Base-by-base conservation (phyloP, 2,797 vertebrate species). In the Bufotes viridis region DNA sequence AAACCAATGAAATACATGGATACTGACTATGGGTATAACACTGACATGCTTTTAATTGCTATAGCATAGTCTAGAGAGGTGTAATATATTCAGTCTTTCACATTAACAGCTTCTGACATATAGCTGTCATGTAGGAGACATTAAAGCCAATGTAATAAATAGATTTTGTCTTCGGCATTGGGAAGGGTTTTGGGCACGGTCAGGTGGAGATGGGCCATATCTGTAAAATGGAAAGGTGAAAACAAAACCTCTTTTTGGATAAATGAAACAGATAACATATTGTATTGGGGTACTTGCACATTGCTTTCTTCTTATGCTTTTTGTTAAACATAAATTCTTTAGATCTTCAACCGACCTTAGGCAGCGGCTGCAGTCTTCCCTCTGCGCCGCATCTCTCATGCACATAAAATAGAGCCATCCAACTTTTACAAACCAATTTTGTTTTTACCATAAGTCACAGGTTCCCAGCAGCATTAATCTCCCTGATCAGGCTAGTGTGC, bases 401-500 rank as follows among this genome's bases (percentile, higher is more conserved):
- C 49, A 81, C 78, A 57, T 42, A n/a, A 76, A 53, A 86, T 78
- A 81, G 85, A 89, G 78, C 78, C 7, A 90, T 88, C 89, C 90
- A 82, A 75, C 65, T 94, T 94, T 91, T 84, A 88, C 78, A 24
- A 81, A 92, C 61, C 89, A 20, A 85, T 87, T 80, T 91, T 85
- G 90, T 90, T 90, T 90, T 89, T 89, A 88, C 84, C 81, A 84
- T 60, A 86, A 90, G 80, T 89, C 90, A 90, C 90, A 90, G 34
- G 90, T 92, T 91, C 90, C 90, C 90, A 91, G 91, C 92, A 90
- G 91, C 93, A 93, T 92, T 92, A 91, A 90, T 92, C 91, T 91
- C 90, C 88, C 91, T 91, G 91, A 91, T 87, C 90, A 82, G 88
- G 93, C 91, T 90, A 91, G 57, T 93, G 92, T 93, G 92, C 92